Conservation (phyloP, 64 coral and sea anemone genomes). For the Montipora capricornis region DNA sequence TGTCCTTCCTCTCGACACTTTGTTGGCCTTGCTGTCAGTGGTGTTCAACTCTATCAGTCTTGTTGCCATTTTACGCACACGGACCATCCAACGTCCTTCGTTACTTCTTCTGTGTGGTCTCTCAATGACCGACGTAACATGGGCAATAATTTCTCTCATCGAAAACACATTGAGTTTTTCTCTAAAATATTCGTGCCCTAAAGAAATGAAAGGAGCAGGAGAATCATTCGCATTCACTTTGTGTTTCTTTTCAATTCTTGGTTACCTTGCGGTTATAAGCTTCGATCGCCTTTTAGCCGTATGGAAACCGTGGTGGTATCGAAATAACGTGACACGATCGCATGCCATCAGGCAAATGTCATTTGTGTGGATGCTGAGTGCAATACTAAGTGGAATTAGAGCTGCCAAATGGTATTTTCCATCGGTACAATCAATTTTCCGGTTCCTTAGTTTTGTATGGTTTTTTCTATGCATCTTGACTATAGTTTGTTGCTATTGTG, state of each 20-base stretch:
- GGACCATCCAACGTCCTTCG: neutral
- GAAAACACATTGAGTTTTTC: neutral
- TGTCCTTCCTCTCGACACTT: neutral
- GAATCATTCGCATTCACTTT: neutral
- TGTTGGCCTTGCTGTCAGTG: neutral
- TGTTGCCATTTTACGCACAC: neutral
- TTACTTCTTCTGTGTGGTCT: neutral
- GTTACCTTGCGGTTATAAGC: constrained; percentile 9
- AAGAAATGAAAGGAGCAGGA: neutral
- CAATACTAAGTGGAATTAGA: too few species aligned
- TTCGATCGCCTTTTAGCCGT: neutral
- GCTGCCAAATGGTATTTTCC: neutral
- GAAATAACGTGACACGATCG: neutral
- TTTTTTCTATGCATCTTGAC: neutral
- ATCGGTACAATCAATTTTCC: neutral
- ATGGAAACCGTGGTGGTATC: constrained; percentile 1
- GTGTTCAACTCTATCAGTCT: neutral
- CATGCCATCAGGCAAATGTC: neutral
- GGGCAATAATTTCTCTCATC: neutral
- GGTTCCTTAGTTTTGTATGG: too few species aligned
- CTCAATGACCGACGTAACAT: neutral
- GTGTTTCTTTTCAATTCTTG: neutral
- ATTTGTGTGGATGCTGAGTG: neutral
- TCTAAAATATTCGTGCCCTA: neutral
- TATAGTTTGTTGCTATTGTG: neutral